Evolutionary conservation across 2,113 vertebrate genomes (phyloP).

Genomic region (Corynorhinus townsendii): DNA sequence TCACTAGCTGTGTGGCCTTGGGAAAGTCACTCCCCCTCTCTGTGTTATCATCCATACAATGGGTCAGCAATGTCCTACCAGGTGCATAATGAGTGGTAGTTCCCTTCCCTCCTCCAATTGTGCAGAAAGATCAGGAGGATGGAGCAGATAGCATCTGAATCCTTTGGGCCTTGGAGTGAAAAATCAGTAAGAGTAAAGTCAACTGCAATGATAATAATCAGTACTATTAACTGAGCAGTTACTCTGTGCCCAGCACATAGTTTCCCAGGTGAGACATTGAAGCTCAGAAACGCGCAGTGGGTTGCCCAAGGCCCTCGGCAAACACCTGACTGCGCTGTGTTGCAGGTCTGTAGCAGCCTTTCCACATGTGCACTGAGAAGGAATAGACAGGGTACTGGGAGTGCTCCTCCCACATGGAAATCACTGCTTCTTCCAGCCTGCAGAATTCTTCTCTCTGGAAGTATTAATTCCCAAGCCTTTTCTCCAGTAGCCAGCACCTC

Average conservation of each 20-base stretch:
- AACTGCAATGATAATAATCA: background rate
- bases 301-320: background rate
- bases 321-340: background rate
- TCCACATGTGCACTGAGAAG: background rate
- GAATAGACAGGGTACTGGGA: background rate
- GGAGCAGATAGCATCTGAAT: background rate
- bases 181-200: background rate
- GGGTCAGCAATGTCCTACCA: background rate
- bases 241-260: background rate
- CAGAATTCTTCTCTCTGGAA: background rate
- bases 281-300: background rate
- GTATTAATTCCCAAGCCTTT: background rate
- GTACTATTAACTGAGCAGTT: background rate
- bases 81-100: background rate
- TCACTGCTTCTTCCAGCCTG: background rate
- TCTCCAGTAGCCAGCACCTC: background rate
- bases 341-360: background rate
- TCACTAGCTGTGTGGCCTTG: background rate
- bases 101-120: background rate
- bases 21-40: background rate
- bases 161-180: background rate
- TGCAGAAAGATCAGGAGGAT: background rate
- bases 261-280: background rate
- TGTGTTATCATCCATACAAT: background rate
- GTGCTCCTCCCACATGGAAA: background rate